Evolutionary conservation across 2,797 vertebrate species (phyloP).

Genomic region (Darevskia nairensis): DNA sequence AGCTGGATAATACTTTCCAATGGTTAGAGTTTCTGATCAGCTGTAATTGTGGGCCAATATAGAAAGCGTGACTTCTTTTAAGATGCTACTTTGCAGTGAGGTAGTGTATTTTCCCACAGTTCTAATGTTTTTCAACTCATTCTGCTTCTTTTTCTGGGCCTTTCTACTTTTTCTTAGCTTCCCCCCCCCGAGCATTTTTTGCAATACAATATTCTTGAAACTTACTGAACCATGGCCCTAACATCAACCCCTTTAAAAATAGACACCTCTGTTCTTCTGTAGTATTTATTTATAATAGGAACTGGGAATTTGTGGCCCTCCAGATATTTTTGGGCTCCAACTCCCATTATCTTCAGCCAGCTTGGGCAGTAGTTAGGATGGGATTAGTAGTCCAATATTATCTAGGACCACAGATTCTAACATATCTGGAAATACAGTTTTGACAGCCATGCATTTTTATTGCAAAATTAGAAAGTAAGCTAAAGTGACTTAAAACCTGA

Average conservation of each 20-base stretch:
- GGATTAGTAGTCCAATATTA: too few species aligned
- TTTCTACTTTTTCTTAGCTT: not conserved
- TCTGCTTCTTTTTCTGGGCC: not conserved
- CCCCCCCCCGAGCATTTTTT: not conserved
- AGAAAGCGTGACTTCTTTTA: not conserved
- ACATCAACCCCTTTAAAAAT: not conserved
- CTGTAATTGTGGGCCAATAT: not conserved
- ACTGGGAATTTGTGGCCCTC: too few species aligned
- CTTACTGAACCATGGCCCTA: not conserved
- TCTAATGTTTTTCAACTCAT: not conserved
- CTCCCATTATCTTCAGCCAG: too few species aligned
- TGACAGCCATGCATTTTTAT: not conserved
- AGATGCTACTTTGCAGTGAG: not conserved
- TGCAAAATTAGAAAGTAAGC: not conserved
- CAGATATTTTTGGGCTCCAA: not conserved
- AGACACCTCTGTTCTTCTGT: not conserved
- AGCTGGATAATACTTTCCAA: not conserved
- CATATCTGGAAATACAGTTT: not conserved
- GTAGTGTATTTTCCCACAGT: not conserved
- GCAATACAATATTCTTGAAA: not conserved
- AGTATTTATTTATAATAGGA: not conserved
- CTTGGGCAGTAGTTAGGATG: too few species aligned
- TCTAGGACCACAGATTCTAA: too few species aligned
- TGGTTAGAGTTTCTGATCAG: not conserved
- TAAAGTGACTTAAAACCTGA: slow-evolving; percentile 3